Evolutionary conservation across 2,113 vertebrate species (phyloP).

Genomic region (Clarias batrachus): DNA sequence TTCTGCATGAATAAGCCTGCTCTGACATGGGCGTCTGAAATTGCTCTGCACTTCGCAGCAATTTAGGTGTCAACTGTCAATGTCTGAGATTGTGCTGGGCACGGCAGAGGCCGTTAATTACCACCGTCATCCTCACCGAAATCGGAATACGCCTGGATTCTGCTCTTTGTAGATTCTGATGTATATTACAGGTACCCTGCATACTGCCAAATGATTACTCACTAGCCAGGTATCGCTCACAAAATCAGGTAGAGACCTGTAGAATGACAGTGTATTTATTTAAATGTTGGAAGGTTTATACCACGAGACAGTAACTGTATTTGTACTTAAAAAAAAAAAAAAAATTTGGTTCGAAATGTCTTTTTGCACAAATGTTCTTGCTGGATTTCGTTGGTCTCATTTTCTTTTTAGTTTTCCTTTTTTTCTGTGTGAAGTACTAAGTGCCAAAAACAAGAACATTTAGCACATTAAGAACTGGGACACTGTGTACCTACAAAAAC

Average conservation of each 20-base stretch:
- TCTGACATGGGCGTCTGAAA: conserved; percentile 69
- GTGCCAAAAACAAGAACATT: conserved; percentile 60
- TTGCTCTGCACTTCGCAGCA: conserved; percentile 72
- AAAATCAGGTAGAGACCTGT: conserved; percentile 9
- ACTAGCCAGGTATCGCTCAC: not conserved
- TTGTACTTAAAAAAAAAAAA: not conserved
- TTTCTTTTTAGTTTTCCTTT: conserved; percentile 32
- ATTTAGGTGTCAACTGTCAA: conserved; percentile 78
- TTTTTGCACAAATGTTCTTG: not conserved
- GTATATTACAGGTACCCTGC: conserved; percentile 36
- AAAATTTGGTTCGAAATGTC: not conserved
- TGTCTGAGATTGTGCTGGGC: conserved; percentile 61
- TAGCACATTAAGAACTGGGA: conserved; percentile 21
- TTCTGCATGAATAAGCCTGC: conserved; percentile 70
- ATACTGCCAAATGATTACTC: not conserved
- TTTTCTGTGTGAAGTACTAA: conserved; percentile 28
- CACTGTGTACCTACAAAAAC: conserved; percentile 26
- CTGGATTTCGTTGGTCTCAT: conserved; percentile 26
- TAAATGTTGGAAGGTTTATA: not conserved
- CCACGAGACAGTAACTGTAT: not conserved
- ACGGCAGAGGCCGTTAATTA: conserved; percentile 73
- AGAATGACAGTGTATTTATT: conserved; percentile 6
- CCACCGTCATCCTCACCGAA: conserved; percentile 58
- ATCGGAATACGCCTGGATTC: conserved; percentile 45
- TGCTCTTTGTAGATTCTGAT: conserved; percentile 40